Evolutionary conservation across 2,888 invertebrate genomes (phyloP).

Genomic region (Pomacea canaliculata): DNA sequence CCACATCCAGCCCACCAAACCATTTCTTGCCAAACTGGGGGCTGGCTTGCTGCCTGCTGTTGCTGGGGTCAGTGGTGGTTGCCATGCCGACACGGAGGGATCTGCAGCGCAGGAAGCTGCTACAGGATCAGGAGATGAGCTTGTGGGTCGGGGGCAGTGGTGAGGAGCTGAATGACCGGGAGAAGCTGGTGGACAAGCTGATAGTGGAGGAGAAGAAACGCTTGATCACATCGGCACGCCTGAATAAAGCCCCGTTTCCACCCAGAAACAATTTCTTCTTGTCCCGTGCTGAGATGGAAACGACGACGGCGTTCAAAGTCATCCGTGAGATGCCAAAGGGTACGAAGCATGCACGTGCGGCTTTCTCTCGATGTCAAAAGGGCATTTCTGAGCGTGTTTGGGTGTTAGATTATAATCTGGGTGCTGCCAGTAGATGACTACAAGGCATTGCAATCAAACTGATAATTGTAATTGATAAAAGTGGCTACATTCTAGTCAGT

Average conservation of each 20-base stretch:
- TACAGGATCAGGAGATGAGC: conserved; percentile 22
- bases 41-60: no score
- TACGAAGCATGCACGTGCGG: conserved; percentile 7
- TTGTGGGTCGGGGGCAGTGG: conserved; percentile 24
- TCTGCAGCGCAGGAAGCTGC: conserved; percentile 2
- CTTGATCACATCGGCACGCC: conserved; percentile 11
- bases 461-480: no score
- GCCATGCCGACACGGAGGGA: conserved; percentile 1
- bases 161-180: conserved; percentile 15
- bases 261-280: conserved; percentile 40
- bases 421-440: no score
- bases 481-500: no score
- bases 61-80: no score
- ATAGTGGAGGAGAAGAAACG: conserved; percentile 16
- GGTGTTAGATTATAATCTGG: no score
- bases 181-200: conserved; percentile 25
- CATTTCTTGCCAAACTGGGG: no score
- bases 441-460: no score
- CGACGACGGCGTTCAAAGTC: conserved; percentile 39
- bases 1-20: no score
- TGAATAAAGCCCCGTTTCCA: conserved; percentile 37
- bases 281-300: conserved; percentile 37
- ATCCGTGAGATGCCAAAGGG: conserved; percentile 52
- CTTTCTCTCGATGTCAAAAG: not conserved
- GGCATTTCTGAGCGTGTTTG: not conserved